These are phyloP conservation scores for Drosophila tsacasi DNA, from an alignment of 1,140 invertebrate genomes.

Conservation along the genomic window DNA sequence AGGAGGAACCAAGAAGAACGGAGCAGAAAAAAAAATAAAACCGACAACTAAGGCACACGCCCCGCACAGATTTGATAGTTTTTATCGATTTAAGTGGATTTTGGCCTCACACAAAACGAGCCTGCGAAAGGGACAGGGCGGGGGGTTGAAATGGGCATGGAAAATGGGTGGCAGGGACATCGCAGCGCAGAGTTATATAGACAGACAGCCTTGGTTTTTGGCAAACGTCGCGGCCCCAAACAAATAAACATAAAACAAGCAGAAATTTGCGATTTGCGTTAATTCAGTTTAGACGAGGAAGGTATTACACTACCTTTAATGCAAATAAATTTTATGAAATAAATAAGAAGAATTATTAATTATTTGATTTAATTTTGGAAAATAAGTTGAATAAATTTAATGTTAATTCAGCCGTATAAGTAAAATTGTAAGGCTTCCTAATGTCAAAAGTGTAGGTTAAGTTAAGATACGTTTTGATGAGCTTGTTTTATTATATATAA, in stretches of 20 bases:
- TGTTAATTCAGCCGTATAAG: background rate
- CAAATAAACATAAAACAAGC: slow-evolving; percentile 70
- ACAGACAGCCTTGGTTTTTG: slow-evolving; percentile 64
- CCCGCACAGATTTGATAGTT: slow-evolving; percentile 82
- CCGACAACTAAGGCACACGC: slow-evolving; percentile 61
- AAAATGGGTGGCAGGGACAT: slow-evolving; percentile 23
- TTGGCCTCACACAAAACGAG: slow-evolving; percentile 52
- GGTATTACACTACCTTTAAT: slow-evolving; percentile 5
- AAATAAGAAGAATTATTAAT: accelerated
- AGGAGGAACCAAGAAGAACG: background rate
- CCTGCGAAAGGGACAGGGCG: background rate
- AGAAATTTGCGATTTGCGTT: slow-evolving; percentile 26
- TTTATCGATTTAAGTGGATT: slow-evolving; percentile 83
- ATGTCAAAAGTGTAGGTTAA: no score
- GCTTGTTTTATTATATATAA: no score
- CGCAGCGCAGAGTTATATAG: slow-evolving; percentile 46
- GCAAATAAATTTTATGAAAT: no score
- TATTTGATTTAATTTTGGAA: background rate
- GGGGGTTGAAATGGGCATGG: background rate
- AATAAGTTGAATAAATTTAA: background rate
- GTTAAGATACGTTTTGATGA: no score
- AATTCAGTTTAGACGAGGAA: slow-evolving; percentile 20
- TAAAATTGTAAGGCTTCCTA: background rate
- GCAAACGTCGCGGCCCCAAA: slow-evolving; percentile 65
- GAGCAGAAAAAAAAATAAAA: background rate